phyloP scores from a whole-genome alignment of 2,888 invertebrate genomes.

The Scotopteryx bipunctaria region DNA sequence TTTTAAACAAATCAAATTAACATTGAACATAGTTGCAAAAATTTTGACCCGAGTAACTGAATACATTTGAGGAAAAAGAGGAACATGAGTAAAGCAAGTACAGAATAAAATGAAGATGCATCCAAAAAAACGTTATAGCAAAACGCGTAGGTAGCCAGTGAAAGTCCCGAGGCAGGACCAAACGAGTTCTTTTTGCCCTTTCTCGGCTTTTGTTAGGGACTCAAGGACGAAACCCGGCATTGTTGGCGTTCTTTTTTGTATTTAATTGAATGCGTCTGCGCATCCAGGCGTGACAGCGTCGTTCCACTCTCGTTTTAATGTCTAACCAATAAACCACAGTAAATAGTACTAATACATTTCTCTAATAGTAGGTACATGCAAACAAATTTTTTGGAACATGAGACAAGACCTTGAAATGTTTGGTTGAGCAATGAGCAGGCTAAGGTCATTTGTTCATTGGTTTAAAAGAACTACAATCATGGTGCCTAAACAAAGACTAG shows the following conservation, averaged over 20 bases:
- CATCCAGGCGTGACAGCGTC: slow-evolving; percentile 67
- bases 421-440: slow-evolving; percentile 19
- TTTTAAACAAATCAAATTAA: slow-evolving; percentile 6
- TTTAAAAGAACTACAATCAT: slow-evolving; percentile 43
- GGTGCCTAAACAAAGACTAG: slow-evolving; percentile 27
- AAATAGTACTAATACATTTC: slow-evolving; percentile 31
- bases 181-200: slow-evolving; percentile 81
- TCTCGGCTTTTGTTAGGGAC: slow-evolving; percentile 79
- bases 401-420: slow-evolving; percentile 17
- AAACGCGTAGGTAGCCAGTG: slow-evolving; percentile 78
- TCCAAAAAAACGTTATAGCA: slow-evolving; percentile 39
- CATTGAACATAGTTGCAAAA: slow-evolving; percentile 11
- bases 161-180: slow-evolving; percentile 77
- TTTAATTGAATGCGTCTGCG: slow-evolving; percentile 79
- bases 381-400: too few relatives aligned
- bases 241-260: slow-evolving; percentile 75
- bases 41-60: slow-evolving; percentile 15
- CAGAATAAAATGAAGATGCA: slow-evolving; percentile 20
- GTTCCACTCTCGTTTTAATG: slow-evolving; percentile 58
- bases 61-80: slow-evolving; percentile 9
- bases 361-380: not conserved
- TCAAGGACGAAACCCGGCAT: slow-evolving; percentile 78
- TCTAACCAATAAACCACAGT: slow-evolving; percentile 57
- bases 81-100: slow-evolving; percentile 4
- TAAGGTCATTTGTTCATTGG: slow-evolving; percentile 34